A percentile compares a stretch with the other conserved stretches of the same genome.
These are phyloP conservation scores for Halcyon smyrnensis DNA, from an alignment of 2,797 vertebrate genomes.

Conservation along the genomic window DNA sequence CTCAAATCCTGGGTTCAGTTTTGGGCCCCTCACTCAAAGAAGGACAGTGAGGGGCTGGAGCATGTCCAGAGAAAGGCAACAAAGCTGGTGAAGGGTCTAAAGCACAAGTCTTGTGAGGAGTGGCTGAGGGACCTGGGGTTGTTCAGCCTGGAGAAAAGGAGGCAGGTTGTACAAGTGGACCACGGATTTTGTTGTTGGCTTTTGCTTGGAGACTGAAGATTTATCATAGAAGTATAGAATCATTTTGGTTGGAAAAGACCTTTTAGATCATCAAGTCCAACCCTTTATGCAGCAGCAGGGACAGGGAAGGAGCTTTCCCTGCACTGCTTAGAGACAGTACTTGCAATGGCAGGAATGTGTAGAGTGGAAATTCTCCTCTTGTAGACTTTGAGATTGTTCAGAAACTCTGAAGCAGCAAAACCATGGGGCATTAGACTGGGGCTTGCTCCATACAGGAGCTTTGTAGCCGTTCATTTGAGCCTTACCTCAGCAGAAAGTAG, in stretches of 20 bases:
- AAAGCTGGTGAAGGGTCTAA: too few relatives aligned
- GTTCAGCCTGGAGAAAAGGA: too few relatives aligned
- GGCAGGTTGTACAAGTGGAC: neutral
- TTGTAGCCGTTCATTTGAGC: neutral
- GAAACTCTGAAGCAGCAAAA: neutral
- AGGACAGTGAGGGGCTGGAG: too few relatives aligned
- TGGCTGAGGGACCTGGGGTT: too few relatives aligned
- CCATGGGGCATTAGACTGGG: neutral
- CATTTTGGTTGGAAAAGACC: too few relatives aligned
- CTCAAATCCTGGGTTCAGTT: too few relatives aligned
- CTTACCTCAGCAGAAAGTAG: neutral
- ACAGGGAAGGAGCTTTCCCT: neutral
- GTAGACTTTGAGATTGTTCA: neutral
- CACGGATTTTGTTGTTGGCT: neutral
- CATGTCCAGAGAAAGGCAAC: too few relatives aligned
- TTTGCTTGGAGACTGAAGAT: neutral
- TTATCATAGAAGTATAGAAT: too few relatives aligned
- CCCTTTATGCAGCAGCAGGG: neutral
- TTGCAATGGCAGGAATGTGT: neutral
- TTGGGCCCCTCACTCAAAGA: too few relatives aligned
- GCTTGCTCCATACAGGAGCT: neutral
- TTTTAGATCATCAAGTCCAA: too few relatives aligned
- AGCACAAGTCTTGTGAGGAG: too few relatives aligned
- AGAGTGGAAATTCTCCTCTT: neutral
- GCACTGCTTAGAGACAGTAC: rapidly evolving